phyloP scores from a whole-genome alignment of 2,797 vertebrate species.

The Amazona ochrocephala region DNA sequence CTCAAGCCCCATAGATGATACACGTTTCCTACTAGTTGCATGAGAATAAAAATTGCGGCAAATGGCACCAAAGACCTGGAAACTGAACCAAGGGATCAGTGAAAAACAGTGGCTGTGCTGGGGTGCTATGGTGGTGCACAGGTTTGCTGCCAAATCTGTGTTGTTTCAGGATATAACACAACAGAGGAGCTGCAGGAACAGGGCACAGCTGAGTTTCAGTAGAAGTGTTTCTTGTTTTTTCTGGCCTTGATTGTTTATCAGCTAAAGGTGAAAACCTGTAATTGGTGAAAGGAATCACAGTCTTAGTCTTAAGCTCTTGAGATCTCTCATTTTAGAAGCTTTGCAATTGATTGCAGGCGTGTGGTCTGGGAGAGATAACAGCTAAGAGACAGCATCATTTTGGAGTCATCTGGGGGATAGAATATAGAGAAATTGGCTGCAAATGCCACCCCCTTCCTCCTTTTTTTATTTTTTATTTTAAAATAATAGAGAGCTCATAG shows the following conservation, averaged over 20 bases:
- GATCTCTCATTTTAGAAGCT: not conserved
- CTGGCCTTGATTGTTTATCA: not conserved
- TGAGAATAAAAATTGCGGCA: not conserved
- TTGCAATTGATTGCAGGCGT: not conserved
- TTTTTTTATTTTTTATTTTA: not conserved
- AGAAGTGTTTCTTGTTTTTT: not conserved
- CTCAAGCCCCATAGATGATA: not conserved
- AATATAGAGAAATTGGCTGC: not conserved
- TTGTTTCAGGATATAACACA: fast-evolving
- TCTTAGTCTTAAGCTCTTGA: not conserved
- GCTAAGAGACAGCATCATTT: not conserved
- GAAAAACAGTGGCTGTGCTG: not conserved
- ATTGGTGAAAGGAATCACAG: not conserved
- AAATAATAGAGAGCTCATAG: not conserved
- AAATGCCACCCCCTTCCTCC: not conserved
- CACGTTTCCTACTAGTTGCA: not conserved
- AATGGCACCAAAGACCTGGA: not conserved
- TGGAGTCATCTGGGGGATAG: not conserved
- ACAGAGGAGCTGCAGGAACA: not conserved
- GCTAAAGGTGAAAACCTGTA: not conserved
- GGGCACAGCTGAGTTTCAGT: not conserved
- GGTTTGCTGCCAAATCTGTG: not conserved
- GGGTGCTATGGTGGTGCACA: not conserved
- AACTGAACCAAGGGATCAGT: not conserved
- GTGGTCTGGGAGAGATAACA: not conserved